Evolutionary conservation across 2,113 vertebrate species (phyloP), one percentile per base, ranked within the genome.

Genomic region (Muntiacus muntjak): DNA sequence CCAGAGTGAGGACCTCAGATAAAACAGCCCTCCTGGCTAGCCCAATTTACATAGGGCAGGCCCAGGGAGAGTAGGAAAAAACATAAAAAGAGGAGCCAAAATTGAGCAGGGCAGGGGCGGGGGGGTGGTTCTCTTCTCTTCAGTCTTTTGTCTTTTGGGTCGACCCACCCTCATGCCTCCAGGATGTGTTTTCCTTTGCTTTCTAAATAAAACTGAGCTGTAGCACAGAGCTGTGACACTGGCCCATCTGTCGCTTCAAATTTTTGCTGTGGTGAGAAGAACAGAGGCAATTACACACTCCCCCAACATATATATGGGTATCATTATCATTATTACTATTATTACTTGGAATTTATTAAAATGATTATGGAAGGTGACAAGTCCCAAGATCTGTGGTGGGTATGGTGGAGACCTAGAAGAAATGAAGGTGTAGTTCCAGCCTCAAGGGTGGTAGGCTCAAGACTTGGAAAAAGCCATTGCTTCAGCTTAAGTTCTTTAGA

Each of bases 81-180:
- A 36, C 64, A 36, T 23, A 12, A 71, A 71, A 71, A 71, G 5
- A 40, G n/a, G 19, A 71, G n/a, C n/a, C n/a, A 71, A 40, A 36
- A 40, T 3, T 40, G n/a, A 71, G n/a, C n/a, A 36, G 2, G n/a
- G n/a, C 21, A 0, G n/a, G 19, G 19, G 19, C 6, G 5, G n/a
- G 4, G 0, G 5, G 19, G 5, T 19, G 2, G 67, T 36, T 71
- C 19, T 71, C 67, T 21, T 71, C 67, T 71, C n/a, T 40, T 6
- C 10, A 23, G 19, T 11, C n/a, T 71, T 71, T 12, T 71, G n/a
- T 36, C n/a, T 71, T 71, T 36, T 71, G 5, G n/a, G 19, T 71
- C 0, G 2, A 36, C 17, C 2, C 11, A 71, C n/a, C 19, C 19
- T 71, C n/a, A 40, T 71, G 67, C 67, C 67, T 71, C 67, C n/a